These are phyloP conservation scores for Setophaga petechia DNA, from an alignment of 2,113 vertebrate genomes.

Conservation along the genomic window DNA sequence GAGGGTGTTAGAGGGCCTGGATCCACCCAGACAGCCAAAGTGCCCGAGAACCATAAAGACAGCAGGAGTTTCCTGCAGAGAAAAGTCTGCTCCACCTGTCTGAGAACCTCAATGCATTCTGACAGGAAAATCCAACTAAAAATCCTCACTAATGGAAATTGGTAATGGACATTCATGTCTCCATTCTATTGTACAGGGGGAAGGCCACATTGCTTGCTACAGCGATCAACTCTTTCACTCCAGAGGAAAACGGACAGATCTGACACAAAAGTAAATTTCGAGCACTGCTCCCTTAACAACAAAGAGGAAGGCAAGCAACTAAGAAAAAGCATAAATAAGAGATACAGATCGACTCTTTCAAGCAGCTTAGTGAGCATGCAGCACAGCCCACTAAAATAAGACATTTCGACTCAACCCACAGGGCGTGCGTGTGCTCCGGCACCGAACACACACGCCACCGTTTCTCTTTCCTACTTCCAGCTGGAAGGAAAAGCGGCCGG, in stretches of 20 bases:
- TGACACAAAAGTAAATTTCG: background rate
- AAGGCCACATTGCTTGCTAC: background rate
- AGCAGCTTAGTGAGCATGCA: background rate
- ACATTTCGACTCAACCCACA: background rate
- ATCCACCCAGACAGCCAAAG: background rate
- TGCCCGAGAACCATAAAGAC: background rate
- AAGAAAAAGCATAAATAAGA: background rate
- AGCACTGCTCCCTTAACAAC: background rate
- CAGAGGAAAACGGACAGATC: background rate
- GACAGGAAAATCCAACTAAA: background rate
- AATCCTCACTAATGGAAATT: background rate
- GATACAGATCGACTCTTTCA: accelerated
- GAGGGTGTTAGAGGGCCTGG: background rate
- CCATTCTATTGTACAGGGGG: accelerated
- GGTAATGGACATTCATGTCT: too few species aligned
- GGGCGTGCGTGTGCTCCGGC: background rate
- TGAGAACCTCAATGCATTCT: background rate
- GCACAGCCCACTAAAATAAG: background rate
- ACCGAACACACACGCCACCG: background rate
- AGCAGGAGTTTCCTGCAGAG: background rate
- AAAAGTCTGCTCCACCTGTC: background rate
- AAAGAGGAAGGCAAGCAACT: background rate
- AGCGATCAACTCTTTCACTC: background rate
- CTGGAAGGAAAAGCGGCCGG: background rate
- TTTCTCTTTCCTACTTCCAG: background rate